Evolutionary conservation across 2,888 invertebrate species (phyloP).

Genomic region (Mesorhabditis belari): DNA sequence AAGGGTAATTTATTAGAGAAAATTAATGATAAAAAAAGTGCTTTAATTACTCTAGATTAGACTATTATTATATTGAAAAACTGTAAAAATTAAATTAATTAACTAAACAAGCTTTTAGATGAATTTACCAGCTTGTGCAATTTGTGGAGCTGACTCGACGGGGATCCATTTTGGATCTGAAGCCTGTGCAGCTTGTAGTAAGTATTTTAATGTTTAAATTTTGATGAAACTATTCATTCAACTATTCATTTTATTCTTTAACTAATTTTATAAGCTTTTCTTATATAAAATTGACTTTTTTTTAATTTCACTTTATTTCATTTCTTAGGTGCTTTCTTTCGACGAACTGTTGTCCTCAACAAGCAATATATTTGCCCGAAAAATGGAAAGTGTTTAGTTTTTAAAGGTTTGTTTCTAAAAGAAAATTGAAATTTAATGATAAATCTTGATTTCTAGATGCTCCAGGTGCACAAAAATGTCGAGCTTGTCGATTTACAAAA

Average conservation of each 20-base stretch:
- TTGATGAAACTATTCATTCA: conserved; percentile 4
- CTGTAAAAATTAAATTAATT: not conserved
- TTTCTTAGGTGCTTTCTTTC: conserved; percentile 19
- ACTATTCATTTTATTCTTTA: not conserved
- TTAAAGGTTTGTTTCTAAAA: conserved; percentile 26
- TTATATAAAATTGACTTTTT: not conserved
- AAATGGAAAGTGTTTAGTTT: conserved; percentile 31
- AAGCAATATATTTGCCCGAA: conserved; percentile 41
- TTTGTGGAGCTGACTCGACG: conserved; percentile 46
- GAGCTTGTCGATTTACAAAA: conserved; percentile 44
- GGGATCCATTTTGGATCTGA: conserved; percentile 50
- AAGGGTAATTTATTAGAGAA: not conserved
- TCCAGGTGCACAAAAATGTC: conserved; percentile 35
- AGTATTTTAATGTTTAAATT: conserved; percentile 4
- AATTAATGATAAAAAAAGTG: not conserved
- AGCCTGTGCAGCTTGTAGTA: conserved; percentile 43
- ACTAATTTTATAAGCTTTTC: not conserved
- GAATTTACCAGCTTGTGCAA: conserved; percentile 30
- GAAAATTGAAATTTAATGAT: not conserved
- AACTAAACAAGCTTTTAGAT: not conserved
- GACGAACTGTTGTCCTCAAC: conserved; percentile 42
- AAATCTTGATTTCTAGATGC: conserved; percentile 22
- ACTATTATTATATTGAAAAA: not conserved
- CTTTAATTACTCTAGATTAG: too few species aligned
- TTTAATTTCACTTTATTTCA: too few species aligned